Evolutionary conservation across 1,140 invertebrate genomes (phyloP), one percentile per base, ranked within the genome.

Genomic region (Maniola jurtina): DNA sequence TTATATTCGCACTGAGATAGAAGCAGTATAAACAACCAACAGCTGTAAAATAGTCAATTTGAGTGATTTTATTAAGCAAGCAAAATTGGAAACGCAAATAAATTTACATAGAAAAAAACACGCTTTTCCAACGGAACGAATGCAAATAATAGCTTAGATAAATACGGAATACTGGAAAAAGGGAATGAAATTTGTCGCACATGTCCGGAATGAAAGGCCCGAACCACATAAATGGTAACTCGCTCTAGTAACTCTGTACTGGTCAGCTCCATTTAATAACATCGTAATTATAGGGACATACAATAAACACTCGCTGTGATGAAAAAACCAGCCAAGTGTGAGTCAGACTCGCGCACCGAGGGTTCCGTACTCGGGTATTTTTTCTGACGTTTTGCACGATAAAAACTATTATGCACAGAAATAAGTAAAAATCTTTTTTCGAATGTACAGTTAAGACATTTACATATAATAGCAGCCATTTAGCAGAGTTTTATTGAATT

Each of bases 111-210:
- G 25, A 34, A 55, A 55, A 55, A 55, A 55, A 34, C 3, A 55
- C 16, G 52, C 33, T 33, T 55, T 50, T 55, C 33, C 52, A 55
- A 34, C 33, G 33, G 52, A 34, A 38, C 35, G 52, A 55, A 55
- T 34, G 52, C 35, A 61, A 50, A 61, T 61, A 38, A 50, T 36
- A 61, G 61, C 50, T 63, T 63, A 63, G 50, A 61, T 61, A 61
- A 63, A 63, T 45, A 42, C 61, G 16, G 61, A 45, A 42, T 48
- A 64, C 15, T 48, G 38, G 16, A 55, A 55, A 57, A 64, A 45
- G 25, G 14, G 25, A 38, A 47, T 35, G 25, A 64, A 47, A 57
- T 57, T 47, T 47, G 54, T 16, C 9, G 14, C 52, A 64, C 34
- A 57, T 48, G 52, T 47, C 40, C 11, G 15, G 11, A 47, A 57